Conservation (phyloP, 2,113 vertebrate species). For the Anarrhichthys ocellatus region DNA sequence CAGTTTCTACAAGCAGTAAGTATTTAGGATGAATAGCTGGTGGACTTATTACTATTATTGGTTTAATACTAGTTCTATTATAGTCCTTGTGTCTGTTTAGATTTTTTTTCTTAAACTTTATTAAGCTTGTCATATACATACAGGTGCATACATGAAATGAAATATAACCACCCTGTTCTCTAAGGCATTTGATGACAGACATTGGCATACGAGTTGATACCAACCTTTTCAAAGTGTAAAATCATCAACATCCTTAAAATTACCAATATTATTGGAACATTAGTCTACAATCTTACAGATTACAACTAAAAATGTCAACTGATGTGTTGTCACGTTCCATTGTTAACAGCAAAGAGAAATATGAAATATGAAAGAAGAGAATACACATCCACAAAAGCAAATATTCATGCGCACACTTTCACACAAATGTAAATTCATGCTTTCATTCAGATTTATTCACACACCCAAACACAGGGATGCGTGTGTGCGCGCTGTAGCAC, state of each 20-base stretch:
- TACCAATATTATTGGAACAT: background rate
- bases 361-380: conserved; percentile 10
- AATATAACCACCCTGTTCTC: background rate
- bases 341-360: background rate
- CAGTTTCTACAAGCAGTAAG: conserved; percentile 31
- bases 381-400: background rate
- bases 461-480: background rate
- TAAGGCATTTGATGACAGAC: background rate
- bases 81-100: background rate
- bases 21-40: conserved; percentile 25
- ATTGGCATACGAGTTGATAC: background rate
- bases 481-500: background rate
- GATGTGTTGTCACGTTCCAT: background rate
- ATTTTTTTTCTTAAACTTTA: background rate
- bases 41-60: conserved; percentile 4
- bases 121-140: background rate
- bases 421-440: conserved; percentile 18
- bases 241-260: background rate
- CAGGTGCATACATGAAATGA: background rate
- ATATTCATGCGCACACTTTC: background rate
- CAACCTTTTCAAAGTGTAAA: background rate
- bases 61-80: background rate
- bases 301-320: background rate
- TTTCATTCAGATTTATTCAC: conserved; percentile 25
- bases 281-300: background rate